Conservation (phyloP, 1,140 invertebrate genomes). For the Drosophila bipectinata region DNA sequence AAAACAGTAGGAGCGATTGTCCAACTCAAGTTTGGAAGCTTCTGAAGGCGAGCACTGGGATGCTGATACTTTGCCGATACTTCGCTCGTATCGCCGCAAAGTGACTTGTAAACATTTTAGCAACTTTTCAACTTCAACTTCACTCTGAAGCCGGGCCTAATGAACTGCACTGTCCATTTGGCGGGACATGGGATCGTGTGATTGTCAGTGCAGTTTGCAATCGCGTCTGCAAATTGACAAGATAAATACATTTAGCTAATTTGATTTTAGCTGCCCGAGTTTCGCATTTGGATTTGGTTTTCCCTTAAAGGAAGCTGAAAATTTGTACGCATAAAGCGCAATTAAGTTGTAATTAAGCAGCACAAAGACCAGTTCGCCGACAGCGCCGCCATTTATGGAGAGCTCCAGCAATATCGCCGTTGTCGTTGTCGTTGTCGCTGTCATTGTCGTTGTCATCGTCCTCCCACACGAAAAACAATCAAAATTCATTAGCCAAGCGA, state of each 20-base stretch:
- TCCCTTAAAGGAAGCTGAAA: slow-evolving; percentile 58
- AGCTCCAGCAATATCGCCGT: background rate
- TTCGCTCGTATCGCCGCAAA: slow-evolving; percentile 53
- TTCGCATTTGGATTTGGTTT: slow-evolving; percentile 4
- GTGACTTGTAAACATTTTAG: slow-evolving; percentile 83
- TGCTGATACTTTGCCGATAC: slow-evolving; percentile 4
- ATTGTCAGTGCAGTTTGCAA: slow-evolving; percentile 68
- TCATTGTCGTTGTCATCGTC: slow-evolving; percentile 8
- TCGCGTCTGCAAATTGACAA: slow-evolving; percentile 79
- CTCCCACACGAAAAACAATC: slow-evolving; percentile 69
- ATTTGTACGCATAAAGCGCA: slow-evolving; percentile 77
- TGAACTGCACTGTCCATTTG: slow-evolving; percentile 56
- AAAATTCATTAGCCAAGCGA: slow-evolving; percentile 76
- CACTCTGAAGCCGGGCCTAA: slow-evolving; percentile 51
- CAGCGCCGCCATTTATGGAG: slow-evolving; percentile 41
- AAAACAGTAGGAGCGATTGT: slow-evolving; percentile 76
- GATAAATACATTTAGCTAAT: slow-evolving; percentile 83
- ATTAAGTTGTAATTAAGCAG: slow-evolving; percentile 78
- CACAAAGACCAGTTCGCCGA: slow-evolving; percentile 27
- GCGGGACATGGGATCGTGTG: slow-evolving; percentile 47
- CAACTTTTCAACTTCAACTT: slow-evolving; percentile 75
- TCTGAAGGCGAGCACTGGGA: slow-evolving; percentile 62
- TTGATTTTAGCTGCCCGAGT: slow-evolving; percentile 60
- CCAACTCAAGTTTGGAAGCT: slow-evolving; percentile 49
- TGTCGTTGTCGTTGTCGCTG: background rate